phyloP scores from a whole-genome alignment of 2,113 vertebrate genomes.

The Rattus norvegicus region DNA sequence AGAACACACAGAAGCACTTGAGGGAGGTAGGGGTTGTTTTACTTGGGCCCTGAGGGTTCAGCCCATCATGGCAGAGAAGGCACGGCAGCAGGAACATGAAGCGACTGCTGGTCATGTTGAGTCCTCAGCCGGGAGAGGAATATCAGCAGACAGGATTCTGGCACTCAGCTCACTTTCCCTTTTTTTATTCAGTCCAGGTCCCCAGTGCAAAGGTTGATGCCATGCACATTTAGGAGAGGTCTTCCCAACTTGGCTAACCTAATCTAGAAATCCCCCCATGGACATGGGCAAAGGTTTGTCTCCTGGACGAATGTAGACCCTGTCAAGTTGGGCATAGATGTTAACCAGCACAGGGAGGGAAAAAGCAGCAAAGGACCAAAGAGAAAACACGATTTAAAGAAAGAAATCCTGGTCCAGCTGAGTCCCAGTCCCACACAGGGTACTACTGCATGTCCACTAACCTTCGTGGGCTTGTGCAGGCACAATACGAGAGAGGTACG shows the following conservation, averaged over 20 bases:
- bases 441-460: background rate
- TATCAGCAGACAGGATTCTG: background rate
- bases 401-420: background rate
- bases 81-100: background rate
- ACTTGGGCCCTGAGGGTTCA: background rate
- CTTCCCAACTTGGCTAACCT: background rate
- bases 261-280: background rate
- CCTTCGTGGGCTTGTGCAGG: background rate
- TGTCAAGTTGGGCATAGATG: background rate
- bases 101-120: background rate
- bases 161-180: background rate
- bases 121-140: background rate
- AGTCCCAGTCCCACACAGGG: background rate
- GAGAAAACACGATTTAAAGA: background rate
- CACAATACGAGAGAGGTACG: background rate
- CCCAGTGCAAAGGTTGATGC: background rate
- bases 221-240: too few species aligned
- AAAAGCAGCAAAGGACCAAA: background rate
- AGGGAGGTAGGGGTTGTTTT: background rate
- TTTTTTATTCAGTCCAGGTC: background rate
- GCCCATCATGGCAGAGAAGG: background rate
- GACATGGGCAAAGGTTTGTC: background rate
- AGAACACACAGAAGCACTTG: background rate
- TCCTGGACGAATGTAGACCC: background rate
- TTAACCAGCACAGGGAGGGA: background rate